These are phyloP conservation scores for Barbus barbus DNA, from an alignment of 2,113 vertebrate species.

Conservation along the genomic window DNA sequence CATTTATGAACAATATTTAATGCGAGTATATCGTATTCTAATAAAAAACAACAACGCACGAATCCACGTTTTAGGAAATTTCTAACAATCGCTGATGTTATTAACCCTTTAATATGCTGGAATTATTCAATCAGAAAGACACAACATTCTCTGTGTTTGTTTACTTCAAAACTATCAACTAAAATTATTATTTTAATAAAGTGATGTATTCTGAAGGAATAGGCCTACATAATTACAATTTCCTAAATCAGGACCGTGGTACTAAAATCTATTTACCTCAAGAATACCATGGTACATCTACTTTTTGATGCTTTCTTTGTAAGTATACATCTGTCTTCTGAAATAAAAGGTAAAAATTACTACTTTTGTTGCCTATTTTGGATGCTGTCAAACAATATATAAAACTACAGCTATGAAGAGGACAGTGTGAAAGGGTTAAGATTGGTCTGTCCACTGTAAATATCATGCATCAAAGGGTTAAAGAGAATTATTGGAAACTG, in stretches of 20 bases:
- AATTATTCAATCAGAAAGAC: not conserved
- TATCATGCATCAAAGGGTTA: not conserved
- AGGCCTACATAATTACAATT: too few species aligned
- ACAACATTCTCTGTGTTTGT: not conserved
- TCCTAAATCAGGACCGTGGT: not conserved
- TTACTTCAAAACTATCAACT: not conserved
- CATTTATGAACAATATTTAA: not conserved
- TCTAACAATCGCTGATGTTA: not conserved
- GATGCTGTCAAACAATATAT: not conserved
- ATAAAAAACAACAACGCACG: too few species aligned
- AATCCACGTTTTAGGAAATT: not conserved
- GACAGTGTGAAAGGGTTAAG: not conserved
- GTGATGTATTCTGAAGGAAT: too few species aligned
- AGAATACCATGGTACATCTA: not conserved
- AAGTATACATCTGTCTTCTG: not conserved
- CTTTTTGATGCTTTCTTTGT: not conserved
- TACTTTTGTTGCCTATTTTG: not conserved
- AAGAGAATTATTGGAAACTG: not conserved
- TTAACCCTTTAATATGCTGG: not conserved
- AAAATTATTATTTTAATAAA: not conserved
- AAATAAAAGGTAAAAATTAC: not conserved
- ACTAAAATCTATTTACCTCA: not conserved
- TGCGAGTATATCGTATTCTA: not conserved
- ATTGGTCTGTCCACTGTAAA: not conserved
- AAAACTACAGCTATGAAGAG: not conserved